phyloP scores from a whole-genome alignment of 1,140 invertebrate species.

The Parasteatoda tepidariorum region DNA sequence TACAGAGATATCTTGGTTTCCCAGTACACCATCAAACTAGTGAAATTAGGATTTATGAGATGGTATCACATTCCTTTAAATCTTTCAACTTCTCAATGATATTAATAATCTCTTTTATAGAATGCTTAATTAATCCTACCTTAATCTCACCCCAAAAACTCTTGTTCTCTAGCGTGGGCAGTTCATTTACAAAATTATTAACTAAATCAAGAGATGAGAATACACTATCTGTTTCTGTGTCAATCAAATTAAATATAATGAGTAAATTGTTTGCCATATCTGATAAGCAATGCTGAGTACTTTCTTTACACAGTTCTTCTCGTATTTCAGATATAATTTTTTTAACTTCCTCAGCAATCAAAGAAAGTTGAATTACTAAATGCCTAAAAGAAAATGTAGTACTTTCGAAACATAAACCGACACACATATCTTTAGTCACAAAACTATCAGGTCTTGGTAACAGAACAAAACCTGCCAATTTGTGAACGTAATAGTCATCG shows the following conservation, averaged over 20 bases:
- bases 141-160: too few relatives aligned
- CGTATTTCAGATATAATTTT: neutral
- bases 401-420: constrained; percentile 12
- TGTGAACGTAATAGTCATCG: neutral
- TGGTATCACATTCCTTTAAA: too few relatives aligned
- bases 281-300: constrained; percentile 19
- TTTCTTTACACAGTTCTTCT: constrained; percentile 1
- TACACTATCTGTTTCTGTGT: constrained; percentile 16
- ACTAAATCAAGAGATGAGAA: constrained; percentile 9
- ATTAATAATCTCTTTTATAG: too few relatives aligned
- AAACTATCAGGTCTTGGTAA: neutral
- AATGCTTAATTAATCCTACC: too few relatives aligned
- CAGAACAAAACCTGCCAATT: constrained; percentile 7
- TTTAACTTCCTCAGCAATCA: neutral
- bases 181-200: neutral
- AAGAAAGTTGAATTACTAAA: neutral
- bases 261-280: constrained; percentile 15
- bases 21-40: too few relatives aligned
- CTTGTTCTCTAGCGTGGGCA: too few relatives aligned
- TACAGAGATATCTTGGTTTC: too few relatives aligned
- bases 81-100: too few relatives aligned
- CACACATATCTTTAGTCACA: constrained; percentile 6
- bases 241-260: constrained; percentile 2
- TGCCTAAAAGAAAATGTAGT: neutral
- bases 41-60: too few relatives aligned